A percentile compares a stretch with the other conserved stretches of the same genome.
Evolutionary conservation across 2,888 invertebrate species (phyloP).

Genomic region (Drosophila colorata): DNA sequence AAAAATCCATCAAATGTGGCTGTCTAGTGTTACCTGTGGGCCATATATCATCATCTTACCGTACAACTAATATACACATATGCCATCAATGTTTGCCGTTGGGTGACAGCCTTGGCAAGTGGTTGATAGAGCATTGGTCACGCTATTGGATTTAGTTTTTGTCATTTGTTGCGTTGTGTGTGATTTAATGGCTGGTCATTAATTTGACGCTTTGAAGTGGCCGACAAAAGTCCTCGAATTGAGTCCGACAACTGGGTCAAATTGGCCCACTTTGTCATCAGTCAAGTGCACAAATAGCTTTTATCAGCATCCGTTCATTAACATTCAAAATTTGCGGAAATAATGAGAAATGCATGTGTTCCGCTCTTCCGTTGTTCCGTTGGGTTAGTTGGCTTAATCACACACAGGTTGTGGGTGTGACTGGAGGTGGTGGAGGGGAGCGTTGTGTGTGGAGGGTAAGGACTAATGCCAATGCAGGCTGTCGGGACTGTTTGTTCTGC

Average conservation of each 20-base stretch:
- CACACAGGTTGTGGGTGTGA: conserved; percentile 10
- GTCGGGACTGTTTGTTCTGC: conserved; percentile 46
- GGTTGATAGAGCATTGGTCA: conserved; percentile 55
- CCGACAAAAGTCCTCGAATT: conserved; percentile 13
- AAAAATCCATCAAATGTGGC: background rate
- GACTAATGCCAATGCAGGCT: conserved; percentile 8
- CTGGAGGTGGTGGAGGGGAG: background rate
- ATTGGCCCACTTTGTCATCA: conserved; percentile 18
- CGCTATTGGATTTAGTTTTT: conserved; percentile 41
- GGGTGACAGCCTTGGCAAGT: conserved; percentile 18
- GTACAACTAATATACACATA: conserved; percentile 9
- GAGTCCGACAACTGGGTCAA: conserved; percentile 29
- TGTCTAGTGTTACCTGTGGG: conserved; percentile 35
- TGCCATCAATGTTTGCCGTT: conserved; percentile 29
- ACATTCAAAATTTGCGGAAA: conserved; percentile 60
- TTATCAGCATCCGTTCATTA: conserved; percentile 41
- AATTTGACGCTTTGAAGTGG: conserved; percentile 44
- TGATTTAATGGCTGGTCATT: conserved; percentile 65
- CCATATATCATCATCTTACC: conserved; percentile 32
- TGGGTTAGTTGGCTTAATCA: conserved; percentile 42
- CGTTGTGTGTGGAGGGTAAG: too few species aligned
- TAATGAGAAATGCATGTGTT: conserved; percentile 56
- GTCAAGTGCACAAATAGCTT: conserved; percentile 32
- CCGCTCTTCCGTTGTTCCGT: conserved; percentile 11
- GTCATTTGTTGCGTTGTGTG: conserved; percentile 15